Evolutionary conservation across 2,888 invertebrate genomes (phyloP).

Genomic region (Leucozona laternaria): DNA sequence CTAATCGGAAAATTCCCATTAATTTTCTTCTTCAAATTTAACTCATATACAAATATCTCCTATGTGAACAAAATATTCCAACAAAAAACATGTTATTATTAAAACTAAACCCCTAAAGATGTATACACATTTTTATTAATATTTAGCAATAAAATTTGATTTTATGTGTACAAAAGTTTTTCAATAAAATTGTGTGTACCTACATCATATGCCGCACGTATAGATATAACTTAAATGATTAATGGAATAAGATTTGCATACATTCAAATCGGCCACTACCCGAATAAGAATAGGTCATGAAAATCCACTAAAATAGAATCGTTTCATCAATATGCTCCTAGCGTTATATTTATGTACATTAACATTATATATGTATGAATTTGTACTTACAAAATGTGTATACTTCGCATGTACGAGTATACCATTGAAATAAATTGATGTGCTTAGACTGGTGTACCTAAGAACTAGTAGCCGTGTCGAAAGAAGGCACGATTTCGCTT

Average conservation of each 20-base stretch:
- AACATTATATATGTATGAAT: too few relatives aligned
- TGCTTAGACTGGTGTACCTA: conserved; percentile 8
- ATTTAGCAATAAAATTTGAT: conserved; percentile 37
- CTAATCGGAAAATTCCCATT: not conserved
- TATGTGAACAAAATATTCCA: not conserved
- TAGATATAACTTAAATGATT: conserved; percentile 39
- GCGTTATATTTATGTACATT: conserved; percentile 34
- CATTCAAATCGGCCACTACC: conserved; percentile 53
- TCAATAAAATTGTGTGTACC: conserved; percentile 25
- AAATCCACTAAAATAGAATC: conserved; percentile 64
- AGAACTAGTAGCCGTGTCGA: conserved; percentile 39
- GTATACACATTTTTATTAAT: conserved; percentile 1
- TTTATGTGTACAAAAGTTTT: conserved; percentile 18
- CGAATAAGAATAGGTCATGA: conserved; percentile 58
- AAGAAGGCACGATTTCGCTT: conserved; percentile 50
- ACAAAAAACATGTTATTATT: not conserved
- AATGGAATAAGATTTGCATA: conserved; percentile 45
- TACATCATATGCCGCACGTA: not conserved
- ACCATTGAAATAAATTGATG: conserved; percentile 2
- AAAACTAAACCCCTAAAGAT: not conserved
- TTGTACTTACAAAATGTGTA: conserved; percentile 8
- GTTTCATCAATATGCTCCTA: conserved; percentile 37
- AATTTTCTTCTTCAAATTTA: not conserved
- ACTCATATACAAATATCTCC: not conserved
- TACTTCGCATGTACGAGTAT: not conserved